Evolutionary conservation across 2,113 vertebrate species (phyloP), one percentile per base, ranked within the genome.

Genomic region (Chloebia gouldiae): DNA sequence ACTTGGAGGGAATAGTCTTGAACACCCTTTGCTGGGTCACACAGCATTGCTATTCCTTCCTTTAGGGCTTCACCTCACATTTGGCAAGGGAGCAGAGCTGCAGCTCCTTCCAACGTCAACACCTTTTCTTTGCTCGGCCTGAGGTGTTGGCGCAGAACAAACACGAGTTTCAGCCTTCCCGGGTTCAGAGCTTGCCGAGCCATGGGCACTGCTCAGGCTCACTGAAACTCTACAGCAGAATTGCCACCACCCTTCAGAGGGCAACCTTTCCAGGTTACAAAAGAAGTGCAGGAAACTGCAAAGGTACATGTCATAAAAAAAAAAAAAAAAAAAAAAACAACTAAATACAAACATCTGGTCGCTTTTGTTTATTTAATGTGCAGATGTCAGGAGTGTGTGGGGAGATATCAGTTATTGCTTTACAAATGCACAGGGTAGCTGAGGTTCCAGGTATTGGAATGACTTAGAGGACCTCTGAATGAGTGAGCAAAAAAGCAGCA

Each of bases 81-180:
- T 85, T 95, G 81, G 89, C 42, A 0, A 33, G 73, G 66, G 8
- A 87, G 50, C 45, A n/a, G 5, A 66, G 54, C 78, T 61, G 84
- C 53, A 69, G 77, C 61, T 93, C 69, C 50, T 92, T 97, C 88
- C 89, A 91, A 69, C 6, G 1, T 77, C 91, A 93, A 89, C 82
- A 87, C 84, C 78, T 90, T 72, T 37, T 42, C 86, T 65, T 35
- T 44, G 45, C 83, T 89, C 15, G 27, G 72, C 73, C 79, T 81
- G 65, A 91, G 69, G 56, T 71, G 61, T 53, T 18, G 6, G 77
- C 10, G 5, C 66, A 85, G 84, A 93, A 77, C 78, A 92, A 95
- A 73, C 50, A 73, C 0, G 0, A 92, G 39, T 60, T 59, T 35
- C 14, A 82, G 53, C 59, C 78, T 86, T 65, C 53, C 33, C 40